Conservation (phyloP, 2,888 invertebrate species). For the Adela reaumurella region DNA sequence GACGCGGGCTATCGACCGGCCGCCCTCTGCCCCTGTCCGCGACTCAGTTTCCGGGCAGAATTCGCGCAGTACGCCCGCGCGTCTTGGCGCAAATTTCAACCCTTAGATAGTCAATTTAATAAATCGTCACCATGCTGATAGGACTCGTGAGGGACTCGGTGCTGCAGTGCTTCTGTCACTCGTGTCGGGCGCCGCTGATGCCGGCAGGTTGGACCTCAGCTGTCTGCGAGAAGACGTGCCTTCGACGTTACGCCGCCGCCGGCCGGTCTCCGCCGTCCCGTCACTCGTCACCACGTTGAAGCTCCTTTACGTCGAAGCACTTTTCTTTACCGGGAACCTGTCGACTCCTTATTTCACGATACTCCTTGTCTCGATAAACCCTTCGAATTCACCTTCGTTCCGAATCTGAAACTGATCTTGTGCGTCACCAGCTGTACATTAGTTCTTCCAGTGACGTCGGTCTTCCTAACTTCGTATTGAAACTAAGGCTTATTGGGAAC, state of each 20-base stretch:
- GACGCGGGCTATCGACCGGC: constrained; percentile 57
- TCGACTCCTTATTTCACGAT: no score
- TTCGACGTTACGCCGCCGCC: no score
- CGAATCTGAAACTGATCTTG: no score
- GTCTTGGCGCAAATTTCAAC: constrained; percentile 45
- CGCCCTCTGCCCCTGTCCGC: constrained; percentile 52
- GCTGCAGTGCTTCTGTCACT: constrained; percentile 91
- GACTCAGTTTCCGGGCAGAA: constrained; percentile 58
- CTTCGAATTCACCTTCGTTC: no score
- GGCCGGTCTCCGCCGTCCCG: constrained; percentile 9
- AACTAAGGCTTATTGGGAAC: no score
- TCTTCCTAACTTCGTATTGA: no score
- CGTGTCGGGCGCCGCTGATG: constrained; percentile 80
- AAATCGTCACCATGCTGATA: constrained; percentile 69
- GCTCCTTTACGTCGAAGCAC: no score
- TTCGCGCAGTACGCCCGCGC: constrained; percentile 60
- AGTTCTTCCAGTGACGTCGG: no score
- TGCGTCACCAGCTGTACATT: no score
- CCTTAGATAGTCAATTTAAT: constrained; percentile 48
- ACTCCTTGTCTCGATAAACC: no score
- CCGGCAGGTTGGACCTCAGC: constrained; percentile 63
- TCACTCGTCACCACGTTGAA: constrained; percentile 7
- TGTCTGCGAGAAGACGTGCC: constrained; percentile 11
- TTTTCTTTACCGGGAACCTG: no score
- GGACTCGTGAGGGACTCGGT: constrained; percentile 88